Percentiles rank a stretch among this genome's conserved stretches.
phyloP scores from a whole-genome alignment of 2,113 vertebrate genomes.

The Jacana jacana region DNA sequence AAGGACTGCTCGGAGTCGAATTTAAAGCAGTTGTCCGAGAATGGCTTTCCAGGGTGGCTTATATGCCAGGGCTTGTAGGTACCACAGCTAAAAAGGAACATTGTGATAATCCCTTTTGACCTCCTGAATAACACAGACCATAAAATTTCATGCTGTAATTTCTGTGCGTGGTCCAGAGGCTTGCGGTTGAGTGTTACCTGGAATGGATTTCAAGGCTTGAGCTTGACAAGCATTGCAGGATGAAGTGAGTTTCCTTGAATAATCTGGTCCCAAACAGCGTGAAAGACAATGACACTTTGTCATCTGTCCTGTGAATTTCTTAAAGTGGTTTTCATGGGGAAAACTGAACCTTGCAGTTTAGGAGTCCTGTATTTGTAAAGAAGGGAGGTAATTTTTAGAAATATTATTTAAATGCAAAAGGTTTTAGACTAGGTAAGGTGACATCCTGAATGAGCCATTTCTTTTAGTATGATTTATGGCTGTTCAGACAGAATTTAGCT shows the following conservation, averaged over 20 bases:
- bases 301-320: background rate
- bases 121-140: background rate
- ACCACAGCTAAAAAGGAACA: background rate
- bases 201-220: conserved; percentile 1
- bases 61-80: background rate
- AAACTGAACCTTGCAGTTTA: background rate
- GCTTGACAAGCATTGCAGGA: background rate
- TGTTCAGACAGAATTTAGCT: conserved; percentile 3
- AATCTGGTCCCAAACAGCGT: background rate
- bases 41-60: background rate
- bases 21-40: conserved; percentile 29
- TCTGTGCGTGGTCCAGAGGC: background rate
- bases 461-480: background rate
- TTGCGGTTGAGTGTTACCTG: conserved; percentile 18
- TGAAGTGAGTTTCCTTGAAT: background rate
- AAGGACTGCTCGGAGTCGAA: background rate
- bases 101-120: conserved; percentile 28
- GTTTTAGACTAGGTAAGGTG: background rate
- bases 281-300: background rate
- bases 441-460: background rate
- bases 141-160: background rate
- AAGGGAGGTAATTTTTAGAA: conserved; percentile 6
- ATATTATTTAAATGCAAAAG: conserved; percentile 21
- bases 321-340: background rate
- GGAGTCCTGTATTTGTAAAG: background rate